Evolutionary conservation across 2,888 invertebrate species (phyloP), one percentile per base, ranked within the genome.

Genomic region (Drosophila tripunctata): DNA sequence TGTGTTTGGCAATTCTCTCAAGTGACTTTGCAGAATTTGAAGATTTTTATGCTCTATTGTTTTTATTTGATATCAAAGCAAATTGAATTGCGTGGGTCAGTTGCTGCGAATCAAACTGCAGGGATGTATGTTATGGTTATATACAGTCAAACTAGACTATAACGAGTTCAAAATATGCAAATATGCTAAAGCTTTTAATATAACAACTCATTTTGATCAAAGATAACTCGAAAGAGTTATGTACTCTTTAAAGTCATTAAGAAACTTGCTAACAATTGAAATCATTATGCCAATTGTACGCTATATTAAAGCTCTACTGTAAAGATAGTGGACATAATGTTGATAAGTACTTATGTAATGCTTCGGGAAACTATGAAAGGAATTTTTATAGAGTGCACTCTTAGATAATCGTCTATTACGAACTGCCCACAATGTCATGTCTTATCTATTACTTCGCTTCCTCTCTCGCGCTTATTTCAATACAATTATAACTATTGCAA

Each of bases 11-110:
- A 56, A 64, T 50, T 50, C 48, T 64, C 22, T 41, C 14, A 65
- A 65, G 50, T 69, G 54, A 58, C 65, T 56, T 38, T 7, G 50
- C 60, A 55, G 31, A 66, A 69, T 44, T 52, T 5, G 5, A 19
- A 40, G 41, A 41, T 36, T 36, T 15, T 36, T 27, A 24, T 21
- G n/a, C 24, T 51, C 38, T 27, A 8, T 43, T n/a, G n/a, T 24
- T 48, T 35, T 35, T 22, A 2, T 41, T 40, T 15, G 52, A n/a
- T n/a, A n/a, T 35, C 6, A 38, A 54, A 27, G 22, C 27, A 31
- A 61, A 61, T 41, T 22, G 33, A 48, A 56, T 78, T 78, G 81
- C 69, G 78, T 78, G 61, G 78, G 73, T 81, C 78, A 78, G 72
- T 68, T 55, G 38, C 14, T 24, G 3, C 10, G 10, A 5, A 24